phyloP scores from a whole-genome alignment of 2,888 invertebrate species.

The Endomychus coccineus region DNA sequence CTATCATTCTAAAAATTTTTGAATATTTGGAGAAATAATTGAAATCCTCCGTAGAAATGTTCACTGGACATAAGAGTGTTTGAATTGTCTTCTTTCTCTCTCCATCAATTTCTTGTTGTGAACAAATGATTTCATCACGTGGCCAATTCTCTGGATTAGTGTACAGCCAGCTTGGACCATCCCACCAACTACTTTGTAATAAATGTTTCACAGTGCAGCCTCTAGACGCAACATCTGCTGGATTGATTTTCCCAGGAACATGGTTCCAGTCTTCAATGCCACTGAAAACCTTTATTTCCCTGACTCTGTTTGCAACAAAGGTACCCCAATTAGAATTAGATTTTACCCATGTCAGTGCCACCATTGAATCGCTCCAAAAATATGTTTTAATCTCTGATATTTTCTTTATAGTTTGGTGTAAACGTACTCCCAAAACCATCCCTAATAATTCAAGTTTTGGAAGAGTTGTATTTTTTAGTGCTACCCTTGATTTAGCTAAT shows the following conservation, averaged over 20 bases:
- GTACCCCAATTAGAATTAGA: constrained; percentile 20
- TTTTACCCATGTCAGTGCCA: neutral
- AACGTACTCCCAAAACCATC: no score
- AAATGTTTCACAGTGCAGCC: constrained; percentile 26
- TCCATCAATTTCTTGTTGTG: constrained; percentile 12
- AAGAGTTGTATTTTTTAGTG: constrained; percentile 15
- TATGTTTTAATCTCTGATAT: neutral
- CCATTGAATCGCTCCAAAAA: constrained; percentile 25
- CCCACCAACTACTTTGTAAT: constrained; percentile 29
- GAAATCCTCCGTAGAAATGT: neutral
- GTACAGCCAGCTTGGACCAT: constrained; percentile 29
- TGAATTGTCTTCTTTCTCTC: constrained; percentile 9
- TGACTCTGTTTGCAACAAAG: constrained; percentile 27
- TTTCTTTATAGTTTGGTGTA: constrained; percentile 16
- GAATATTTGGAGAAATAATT: neutral
- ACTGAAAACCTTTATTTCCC: constrained; percentile 25
- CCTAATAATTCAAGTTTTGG: constrained; percentile 30
- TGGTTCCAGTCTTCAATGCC: constrained; percentile 22
- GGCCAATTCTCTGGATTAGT: constrained; percentile 23
- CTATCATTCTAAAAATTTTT: neutral
- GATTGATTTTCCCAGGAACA: constrained; percentile 29
- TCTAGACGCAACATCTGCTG: constrained; percentile 30
- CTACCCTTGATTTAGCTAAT: neutral
- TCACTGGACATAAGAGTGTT: constrained; percentile 1
- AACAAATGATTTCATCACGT: neutral